Evolutionary conservation across 2,113 vertebrate species (phyloP), one percentile per base, ranked within the genome.

Genomic region (Tapirus terrestris): DNA sequence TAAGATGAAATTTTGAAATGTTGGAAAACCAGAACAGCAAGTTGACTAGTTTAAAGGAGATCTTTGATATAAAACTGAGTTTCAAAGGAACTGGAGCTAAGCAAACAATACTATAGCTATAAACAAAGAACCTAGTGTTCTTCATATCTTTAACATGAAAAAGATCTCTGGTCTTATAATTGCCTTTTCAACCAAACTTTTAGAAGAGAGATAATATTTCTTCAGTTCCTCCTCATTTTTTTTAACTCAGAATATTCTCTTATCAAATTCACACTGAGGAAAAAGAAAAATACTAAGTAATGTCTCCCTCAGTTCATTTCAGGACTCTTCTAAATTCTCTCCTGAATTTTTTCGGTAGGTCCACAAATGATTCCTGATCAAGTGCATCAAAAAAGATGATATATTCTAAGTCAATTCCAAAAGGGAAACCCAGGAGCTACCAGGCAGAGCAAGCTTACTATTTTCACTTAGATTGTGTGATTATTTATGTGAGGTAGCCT

Each of bases 141-240:
- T 75, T 96, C 43, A 79, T n/a, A 76, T 65, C 45, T 72, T 88
- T 53, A 95, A 58, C n/a, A 77, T 29, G 29, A 92, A 93, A 94
- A 96, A n/a, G 23, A 73, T 76, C 4, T 51, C 16, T 93, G 56
- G 16, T 70, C n/a, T 80, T 14, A 23, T 27, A 87, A 83, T 51
- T 89, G 27, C 27, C 68, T 90, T 94, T 63, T 88, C 70, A 23
- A 8, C 11, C n/a, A 94, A 56, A 67, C 80, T 83, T 94, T 87
- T 85, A 48, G 12, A 79, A 84, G 31, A 63, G 31, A 90, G 16
- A 39, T 67, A 83, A 17, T 48, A 33, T 53, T 53, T 94, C 56
- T 77, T 77, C 20, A 86, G 51, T 56, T 85, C 13, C 14, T 81
- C n/a, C 36, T 85, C 4, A 23, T 56, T 43, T 21, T 80, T 58